These are phyloP conservation scores for Pyrgilauda ruficollis DNA, from an alignment of 2,113 vertebrate species.

Conservation along the genomic window DNA sequence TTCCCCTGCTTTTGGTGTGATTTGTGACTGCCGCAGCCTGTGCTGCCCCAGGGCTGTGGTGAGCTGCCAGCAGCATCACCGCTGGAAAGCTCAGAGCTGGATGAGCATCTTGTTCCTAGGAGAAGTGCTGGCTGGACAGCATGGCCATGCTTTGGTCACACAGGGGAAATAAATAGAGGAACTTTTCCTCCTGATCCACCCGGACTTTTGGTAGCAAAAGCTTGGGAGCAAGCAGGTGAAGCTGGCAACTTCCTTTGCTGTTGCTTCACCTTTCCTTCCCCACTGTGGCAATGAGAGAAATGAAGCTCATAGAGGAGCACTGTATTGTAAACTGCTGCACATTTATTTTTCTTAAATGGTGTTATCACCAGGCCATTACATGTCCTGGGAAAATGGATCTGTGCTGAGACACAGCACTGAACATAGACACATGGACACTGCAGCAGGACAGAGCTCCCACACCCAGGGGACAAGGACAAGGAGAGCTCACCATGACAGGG, in stretches of 20 bases:
- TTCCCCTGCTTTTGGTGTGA: not conserved
- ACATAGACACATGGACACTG: not conserved
- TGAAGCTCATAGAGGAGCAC: not conserved
- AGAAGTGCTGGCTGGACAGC: not conserved
- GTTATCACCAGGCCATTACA: not conserved
- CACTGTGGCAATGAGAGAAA: not conserved
- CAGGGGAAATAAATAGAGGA: not conserved
- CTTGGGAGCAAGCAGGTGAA: not conserved
- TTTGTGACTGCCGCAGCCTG: not conserved
- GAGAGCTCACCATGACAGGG: not conserved
- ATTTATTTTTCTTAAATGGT: not conserved
- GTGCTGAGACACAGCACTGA: not conserved
- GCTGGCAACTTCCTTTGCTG: not conserved
- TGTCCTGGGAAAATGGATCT: not conserved
- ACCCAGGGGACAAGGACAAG: accelerated
- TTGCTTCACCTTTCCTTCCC: not conserved
- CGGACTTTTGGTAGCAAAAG: not conserved
- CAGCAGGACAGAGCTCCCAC: not conserved
- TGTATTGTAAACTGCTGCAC: not conserved
- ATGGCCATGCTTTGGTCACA: not conserved
- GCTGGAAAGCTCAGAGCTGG: not conserved
- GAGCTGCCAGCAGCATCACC: accelerated
- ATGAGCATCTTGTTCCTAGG: not conserved
- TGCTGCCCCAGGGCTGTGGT: not conserved
- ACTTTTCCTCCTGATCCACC: not conserved